Base-by-base conservation (phyloP, 2,888 invertebrate genomes). In the Drosophila kuntzei region DNA sequence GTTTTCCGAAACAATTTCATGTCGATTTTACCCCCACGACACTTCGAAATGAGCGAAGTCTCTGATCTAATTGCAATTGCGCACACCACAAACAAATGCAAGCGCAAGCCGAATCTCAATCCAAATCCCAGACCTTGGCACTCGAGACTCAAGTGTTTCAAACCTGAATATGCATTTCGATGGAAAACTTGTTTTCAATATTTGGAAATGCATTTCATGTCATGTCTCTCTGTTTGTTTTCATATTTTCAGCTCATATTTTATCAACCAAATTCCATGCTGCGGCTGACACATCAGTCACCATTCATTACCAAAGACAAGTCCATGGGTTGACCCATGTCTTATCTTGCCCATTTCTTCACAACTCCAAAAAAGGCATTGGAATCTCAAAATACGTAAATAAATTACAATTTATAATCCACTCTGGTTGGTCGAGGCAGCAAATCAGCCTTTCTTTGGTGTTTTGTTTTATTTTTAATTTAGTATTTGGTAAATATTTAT, bases 31-130 rank as follows among this genome's bases (percentile, higher is more conserved):
- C 65, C 47, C 14, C 27, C 20, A 32, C 55, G 53, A 32, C 79
- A 82, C 82, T 84, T 80, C 70, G 84, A 57, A 76, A 80, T 83
- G 82, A 83, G 80, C 80, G 65, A 83, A 82, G 85, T 82, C 78
- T 84, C 71, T 79, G 80, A 81, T 84, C 84, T 81, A 81, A 77
- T 80, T 77, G 80, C 80, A 57, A 71, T 61, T 67, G 67, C 69
- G 43, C 43, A 47, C 51, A 71, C 67, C 61, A 46, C 22, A 50
- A 47, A 20, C 41, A 27, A 41, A 43, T 12, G 44, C 27, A 55
- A 55, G 34, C 16, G 22, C 37, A 43, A 47, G 7, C 14, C 12
- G 4, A 41, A 54, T 34, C 22, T 32, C 34, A 53, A 49, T 20
- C 20, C 44, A 16, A 32, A 41, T 34, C 18, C 49, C 59, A 62